Percentiles rank a stretch among this genome's conserved stretches.
Evolutionary conservation across 2,888 invertebrate species (phyloP).

Genomic region (Petrophora chlorosata): DNA sequence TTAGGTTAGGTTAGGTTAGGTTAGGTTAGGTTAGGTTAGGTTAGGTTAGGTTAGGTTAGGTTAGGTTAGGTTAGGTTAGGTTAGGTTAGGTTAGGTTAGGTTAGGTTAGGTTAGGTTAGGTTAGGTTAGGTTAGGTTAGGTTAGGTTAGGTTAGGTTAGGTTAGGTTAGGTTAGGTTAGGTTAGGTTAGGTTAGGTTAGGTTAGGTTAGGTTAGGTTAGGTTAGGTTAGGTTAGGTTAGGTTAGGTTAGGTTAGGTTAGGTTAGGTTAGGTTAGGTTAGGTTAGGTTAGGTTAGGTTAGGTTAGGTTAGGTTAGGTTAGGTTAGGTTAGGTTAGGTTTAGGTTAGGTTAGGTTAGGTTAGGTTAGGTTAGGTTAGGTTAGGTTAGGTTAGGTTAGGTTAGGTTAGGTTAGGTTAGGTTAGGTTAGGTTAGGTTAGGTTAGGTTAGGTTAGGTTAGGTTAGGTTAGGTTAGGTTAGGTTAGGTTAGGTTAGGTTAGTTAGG

Average conservation of each 20-base stretch:
- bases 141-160: conserved; percentile 32
- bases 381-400: conserved; percentile 32
- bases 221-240: conserved; percentile 32
- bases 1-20: conserved; percentile 27
- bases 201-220: conserved; percentile 29
- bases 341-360: conserved; percentile 32
- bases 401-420: conserved; percentile 35
- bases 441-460: conserved; percentile 39
- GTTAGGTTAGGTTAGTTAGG: conserved; percentile 37
- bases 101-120: conserved; percentile 35
- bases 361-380: conserved; percentile 30
- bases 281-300: conserved; percentile 31
- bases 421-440: conserved; percentile 37
- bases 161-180: conserved; percentile 27
- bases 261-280: conserved; percentile 33
- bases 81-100: conserved; percentile 34
- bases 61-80: conserved; percentile 34
- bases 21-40: no score
- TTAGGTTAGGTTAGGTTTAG: no score
- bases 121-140: conserved; percentile 36
- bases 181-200: conserved; percentile 26
- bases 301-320: conserved; percentile 35
- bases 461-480: conserved; percentile 37
- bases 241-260: conserved; percentile 35
- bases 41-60: conserved; percentile 34